phyloP scores from a whole-genome alignment of 2,888 invertebrate genomes.

The Xanthorhoe spadicearia region DNA sequence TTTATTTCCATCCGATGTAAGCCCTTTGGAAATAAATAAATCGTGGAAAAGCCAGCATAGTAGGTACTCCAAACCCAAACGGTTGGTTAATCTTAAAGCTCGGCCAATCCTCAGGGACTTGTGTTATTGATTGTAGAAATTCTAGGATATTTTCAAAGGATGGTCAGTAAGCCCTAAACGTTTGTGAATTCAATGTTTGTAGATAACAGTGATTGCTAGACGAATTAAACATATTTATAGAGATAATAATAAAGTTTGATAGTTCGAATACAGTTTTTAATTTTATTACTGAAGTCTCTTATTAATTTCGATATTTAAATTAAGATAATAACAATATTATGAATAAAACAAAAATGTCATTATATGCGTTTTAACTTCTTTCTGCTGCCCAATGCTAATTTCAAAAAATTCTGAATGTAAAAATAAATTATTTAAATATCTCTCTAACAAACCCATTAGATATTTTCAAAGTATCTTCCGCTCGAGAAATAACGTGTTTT shows the following conservation, averaged over 20 bases:
- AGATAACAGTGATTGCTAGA: neutral
- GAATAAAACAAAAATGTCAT: no score
- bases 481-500: no score
- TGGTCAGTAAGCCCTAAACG: neutral
- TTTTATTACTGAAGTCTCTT: neutral
- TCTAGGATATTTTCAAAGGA: constrained; percentile 17
- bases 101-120: constrained; percentile 14
- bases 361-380: no score
- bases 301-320: neutral
- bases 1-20: constrained; percentile 4
- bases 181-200: neutral
- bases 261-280: no score
- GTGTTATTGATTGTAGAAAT: constrained; percentile 21
- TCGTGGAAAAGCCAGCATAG: constrained; percentile 25
- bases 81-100: constrained; percentile 27
- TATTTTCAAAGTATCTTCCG: no score
- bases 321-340: no score
- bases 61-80: constrained; percentile 23
- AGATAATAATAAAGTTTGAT: neutral
- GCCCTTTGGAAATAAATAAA: constrained; percentile 30
- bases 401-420: no score
- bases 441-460: no score
- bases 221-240: neutral
- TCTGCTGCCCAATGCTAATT: no score
- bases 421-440: no score